A percentile compares a stretch with the other conserved stretches of the same genome.
phyloP scores from a whole-genome alignment of 2,797 vertebrate genomes.

The Pangasius krempfi region DNA sequence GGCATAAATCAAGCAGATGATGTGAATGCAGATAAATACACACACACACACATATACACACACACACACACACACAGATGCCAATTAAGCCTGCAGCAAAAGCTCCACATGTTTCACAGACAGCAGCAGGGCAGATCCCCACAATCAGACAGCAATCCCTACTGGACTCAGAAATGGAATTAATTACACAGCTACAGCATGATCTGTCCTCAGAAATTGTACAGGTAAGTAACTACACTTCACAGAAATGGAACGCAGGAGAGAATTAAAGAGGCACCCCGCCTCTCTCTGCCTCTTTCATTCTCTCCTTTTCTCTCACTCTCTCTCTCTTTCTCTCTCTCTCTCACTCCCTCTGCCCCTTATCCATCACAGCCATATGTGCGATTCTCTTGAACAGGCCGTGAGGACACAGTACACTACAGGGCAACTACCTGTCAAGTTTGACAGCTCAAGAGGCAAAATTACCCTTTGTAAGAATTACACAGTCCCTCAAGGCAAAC shows the following conservation, averaged over 20 bases:
- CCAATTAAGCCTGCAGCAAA: slow-evolving; percentile 45
- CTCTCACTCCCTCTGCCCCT: slow-evolving; percentile 2
- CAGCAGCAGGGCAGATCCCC: slow-evolving; percentile 30
- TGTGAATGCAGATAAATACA: slow-evolving; percentile 7
- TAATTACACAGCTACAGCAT: slow-evolving; percentile 21
- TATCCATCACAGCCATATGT: slow-evolving; percentile 54
- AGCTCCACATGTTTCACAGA: slow-evolving; percentile 30
- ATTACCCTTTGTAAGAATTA: slow-evolving; percentile 34
- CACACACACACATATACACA: slow-evolving; percentile 18
- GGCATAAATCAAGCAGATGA: slow-evolving; percentile 26
- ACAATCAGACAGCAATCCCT: neutral
- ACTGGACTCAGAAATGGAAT: slow-evolving; percentile 4
- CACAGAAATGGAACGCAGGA: neutral
- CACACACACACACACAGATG: slow-evolving; percentile 14
- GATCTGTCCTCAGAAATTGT: slow-evolving; percentile 45
- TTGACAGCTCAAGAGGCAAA: slow-evolving; percentile 39
- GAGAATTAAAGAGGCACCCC: slow-evolving; percentile 17
- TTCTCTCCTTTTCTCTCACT: neutral
- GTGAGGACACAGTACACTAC: slow-evolving; percentile 39
- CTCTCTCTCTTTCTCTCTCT: slow-evolving; percentile 8
- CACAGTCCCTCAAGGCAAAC: slow-evolving; percentile 7
- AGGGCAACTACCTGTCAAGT: slow-evolving; percentile 53
- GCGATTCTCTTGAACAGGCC: slow-evolving; percentile 31
- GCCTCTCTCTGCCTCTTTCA: neutral
- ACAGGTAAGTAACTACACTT: slow-evolving; percentile 52